Conservation (phyloP, 2,888 invertebrate genomes). For the Leistus spinibarbis region DNA sequence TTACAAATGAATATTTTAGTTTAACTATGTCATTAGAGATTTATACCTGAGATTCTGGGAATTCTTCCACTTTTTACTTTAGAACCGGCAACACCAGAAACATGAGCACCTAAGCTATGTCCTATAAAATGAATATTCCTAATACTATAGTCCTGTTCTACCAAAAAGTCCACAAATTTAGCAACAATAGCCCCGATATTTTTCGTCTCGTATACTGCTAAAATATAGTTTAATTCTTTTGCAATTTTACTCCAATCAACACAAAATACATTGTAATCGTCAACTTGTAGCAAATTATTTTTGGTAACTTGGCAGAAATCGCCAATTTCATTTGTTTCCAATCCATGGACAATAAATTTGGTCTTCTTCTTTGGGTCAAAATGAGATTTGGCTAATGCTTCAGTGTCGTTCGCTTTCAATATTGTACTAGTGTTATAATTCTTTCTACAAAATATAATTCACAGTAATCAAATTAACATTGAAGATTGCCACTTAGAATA, state of each 20-base stretch:
- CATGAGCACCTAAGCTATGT: constrained; percentile 67
- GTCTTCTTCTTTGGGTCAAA: constrained; percentile 58
- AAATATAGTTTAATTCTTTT: constrained; percentile 56
- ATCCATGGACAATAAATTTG: constrained; percentile 62
- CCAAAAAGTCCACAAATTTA: constrained; percentile 28
- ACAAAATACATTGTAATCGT: constrained; percentile 60
- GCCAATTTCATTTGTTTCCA: constrained; percentile 57
- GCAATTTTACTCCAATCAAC: constrained; percentile 60
- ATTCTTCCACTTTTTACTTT: constrained; percentile 57
- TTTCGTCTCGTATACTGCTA: constrained; percentile 29
- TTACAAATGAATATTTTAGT: too few relatives aligned
- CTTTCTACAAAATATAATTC: constrained; percentile 1
- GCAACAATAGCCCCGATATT: constrained; percentile 22
- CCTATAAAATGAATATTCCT: constrained; percentile 56
- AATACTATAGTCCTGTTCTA: constrained; percentile 15
- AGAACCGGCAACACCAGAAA: constrained; percentile 64
- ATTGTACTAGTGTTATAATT: constrained; percentile 21
- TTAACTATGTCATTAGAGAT: too few relatives aligned
- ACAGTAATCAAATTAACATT: background rate
- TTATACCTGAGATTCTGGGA: constrained; percentile 65
- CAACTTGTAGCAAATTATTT: constrained; percentile 54
- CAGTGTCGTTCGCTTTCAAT: constrained; percentile 1
- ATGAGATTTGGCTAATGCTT: constrained; percentile 9
- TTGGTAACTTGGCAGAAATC: constrained; percentile 58
- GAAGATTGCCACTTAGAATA: too few relatives aligned